Conservation (phyloP, 2,113 vertebrate species). For the Rissa tridactyla region DNA sequence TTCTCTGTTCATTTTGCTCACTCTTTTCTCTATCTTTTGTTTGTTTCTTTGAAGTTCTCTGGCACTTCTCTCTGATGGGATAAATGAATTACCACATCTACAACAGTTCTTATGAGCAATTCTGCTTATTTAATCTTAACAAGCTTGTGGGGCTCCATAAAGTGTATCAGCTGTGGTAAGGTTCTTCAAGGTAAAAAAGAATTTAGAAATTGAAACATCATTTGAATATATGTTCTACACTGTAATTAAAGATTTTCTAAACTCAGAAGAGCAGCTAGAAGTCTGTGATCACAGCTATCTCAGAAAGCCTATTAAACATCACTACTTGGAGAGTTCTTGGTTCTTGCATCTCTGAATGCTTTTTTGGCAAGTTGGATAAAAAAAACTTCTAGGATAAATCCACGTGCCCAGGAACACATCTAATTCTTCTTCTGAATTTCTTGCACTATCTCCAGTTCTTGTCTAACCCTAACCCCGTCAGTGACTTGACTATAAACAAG, state of each 20-base stretch:
- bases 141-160: neutral
- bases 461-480: neutral
- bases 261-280: neutral
- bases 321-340: neutral
- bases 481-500: neutral
- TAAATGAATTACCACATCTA: neutral
- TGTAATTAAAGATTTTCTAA: neutral
- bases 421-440: neutral
- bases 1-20: neutral
- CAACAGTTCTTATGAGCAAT: neutral
- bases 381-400: neutral
- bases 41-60: neutral
- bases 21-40: neutral
- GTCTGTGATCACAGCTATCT: neutral
- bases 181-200: neutral
- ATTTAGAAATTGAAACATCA: neutral
- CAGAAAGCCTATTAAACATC: neutral
- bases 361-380: neutral
- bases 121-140: neutral
- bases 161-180: neutral
- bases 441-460: neutral
- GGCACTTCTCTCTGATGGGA: neutral
- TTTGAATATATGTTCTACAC: neutral
- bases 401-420: neutral
- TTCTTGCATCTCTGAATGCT: neutral